A percentile compares a stretch with the other conserved stretches of the same genome.
Evolutionary conservation across 2,888 invertebrate genomes (phyloP).

Genomic region (Scrobipalpa costella): DNA sequence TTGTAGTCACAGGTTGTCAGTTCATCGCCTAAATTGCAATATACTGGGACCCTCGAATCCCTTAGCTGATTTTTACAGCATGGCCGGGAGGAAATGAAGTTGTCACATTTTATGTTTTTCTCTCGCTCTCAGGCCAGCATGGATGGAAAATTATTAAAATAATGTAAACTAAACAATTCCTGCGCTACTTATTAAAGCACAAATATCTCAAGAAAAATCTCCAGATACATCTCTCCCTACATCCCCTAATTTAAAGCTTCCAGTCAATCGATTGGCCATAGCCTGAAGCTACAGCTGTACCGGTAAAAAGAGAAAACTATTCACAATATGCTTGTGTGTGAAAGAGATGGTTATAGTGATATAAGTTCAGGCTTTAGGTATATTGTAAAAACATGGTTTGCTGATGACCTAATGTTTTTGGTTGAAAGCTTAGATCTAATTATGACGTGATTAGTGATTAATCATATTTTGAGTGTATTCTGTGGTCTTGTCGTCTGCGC

Average conservation of each 20-base stretch:
- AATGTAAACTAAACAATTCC: too few relatives aligned
- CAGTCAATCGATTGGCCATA: constrained; percentile 50
- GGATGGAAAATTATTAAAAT: too few relatives aligned
- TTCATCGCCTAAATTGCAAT: too few relatives aligned
- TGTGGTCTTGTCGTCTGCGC: too few relatives aligned
- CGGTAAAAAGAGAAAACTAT: constrained; percentile 39
- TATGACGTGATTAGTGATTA: not conserved
- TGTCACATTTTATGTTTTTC: too few relatives aligned
- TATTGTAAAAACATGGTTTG: not conserved
- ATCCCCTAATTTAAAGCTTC: constrained; percentile 25
- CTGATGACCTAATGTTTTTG: constrained; percentile 1
- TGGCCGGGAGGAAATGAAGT: too few relatives aligned
- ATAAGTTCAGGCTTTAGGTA: constrained; percentile 22
- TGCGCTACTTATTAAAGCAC: too few relatives aligned
- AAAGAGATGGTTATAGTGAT: constrained; percentile 38
- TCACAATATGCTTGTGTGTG: constrained; percentile 31
- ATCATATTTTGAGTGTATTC: too few relatives aligned
- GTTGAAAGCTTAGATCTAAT: not conserved
- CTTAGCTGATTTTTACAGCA: too few relatives aligned
- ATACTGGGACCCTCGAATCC: too few relatives aligned
- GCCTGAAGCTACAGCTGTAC: constrained; percentile 39
- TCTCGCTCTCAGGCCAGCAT: too few relatives aligned
- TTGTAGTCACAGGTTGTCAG: too few relatives aligned
- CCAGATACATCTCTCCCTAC: constrained; percentile 24
- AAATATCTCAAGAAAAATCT: constrained; percentile 35